phyloP scores from a whole-genome alignment of 2,888 invertebrate genomes.

The Merodon equestris region DNA sequence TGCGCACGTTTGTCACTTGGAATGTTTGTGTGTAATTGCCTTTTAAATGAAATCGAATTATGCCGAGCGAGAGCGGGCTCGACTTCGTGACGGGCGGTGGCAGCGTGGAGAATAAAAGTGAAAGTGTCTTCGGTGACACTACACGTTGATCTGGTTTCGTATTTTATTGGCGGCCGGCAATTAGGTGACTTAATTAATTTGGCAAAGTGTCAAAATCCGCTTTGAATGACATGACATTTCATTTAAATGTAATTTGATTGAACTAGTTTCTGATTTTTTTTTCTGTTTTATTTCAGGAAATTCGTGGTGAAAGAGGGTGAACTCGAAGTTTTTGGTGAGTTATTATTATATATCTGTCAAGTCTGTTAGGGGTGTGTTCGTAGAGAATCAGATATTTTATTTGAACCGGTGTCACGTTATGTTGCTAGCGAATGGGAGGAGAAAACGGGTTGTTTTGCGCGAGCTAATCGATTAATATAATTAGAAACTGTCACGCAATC shows the following conservation, averaged over 20 bases:
- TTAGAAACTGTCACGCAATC: constrained; percentile 55
- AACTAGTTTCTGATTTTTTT: background rate
- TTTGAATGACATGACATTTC: background rate
- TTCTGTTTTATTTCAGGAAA: constrained; percentile 9
- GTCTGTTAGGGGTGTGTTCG: background rate
- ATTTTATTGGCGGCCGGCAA: constrained; percentile 3
- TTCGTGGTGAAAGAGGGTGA: too few relatives aligned
- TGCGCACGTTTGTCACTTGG: constrained; percentile 6
- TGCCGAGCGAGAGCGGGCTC: background rate
- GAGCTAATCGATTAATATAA: constrained; percentile 55
- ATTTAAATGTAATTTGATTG: background rate
- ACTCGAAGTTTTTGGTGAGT: constrained; percentile 23
- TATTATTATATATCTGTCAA: too few relatives aligned
- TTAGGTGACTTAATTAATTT: constrained; percentile 27
- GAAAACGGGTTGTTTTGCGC: constrained; percentile 25
- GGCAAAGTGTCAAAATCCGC: too few relatives aligned
- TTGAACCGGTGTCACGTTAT: too few relatives aligned
- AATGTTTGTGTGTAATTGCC: constrained; percentile 20
- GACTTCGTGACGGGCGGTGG: too few relatives aligned
- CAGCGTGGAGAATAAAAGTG: constrained; percentile 16
- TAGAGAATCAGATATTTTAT: background rate
- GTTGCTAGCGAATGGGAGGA: constrained; percentile 3
- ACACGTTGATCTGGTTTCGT: constrained; percentile 15
- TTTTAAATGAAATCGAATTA: constrained; percentile 22
- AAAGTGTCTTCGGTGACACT: constrained; percentile 35